These are phyloP conservation scores for Peribatodes rhomboidaria DNA, from an alignment of 2,888 invertebrate species.

Conservation along the genomic window DNA sequence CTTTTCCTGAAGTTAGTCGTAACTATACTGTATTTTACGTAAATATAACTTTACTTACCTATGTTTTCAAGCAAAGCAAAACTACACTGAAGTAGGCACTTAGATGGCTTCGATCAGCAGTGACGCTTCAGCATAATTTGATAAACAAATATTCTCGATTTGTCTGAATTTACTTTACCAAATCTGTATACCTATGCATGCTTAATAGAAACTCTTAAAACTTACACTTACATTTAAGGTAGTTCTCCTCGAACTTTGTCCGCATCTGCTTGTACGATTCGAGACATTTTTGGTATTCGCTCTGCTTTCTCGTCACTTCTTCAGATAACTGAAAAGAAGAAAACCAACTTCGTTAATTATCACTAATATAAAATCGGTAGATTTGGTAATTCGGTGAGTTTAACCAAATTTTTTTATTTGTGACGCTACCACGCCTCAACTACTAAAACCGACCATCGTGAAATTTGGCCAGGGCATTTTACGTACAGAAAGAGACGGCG, in stretches of 20 bases:
- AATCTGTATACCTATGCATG: conserved; percentile 15
- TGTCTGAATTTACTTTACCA: background rate
- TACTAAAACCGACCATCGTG: too few relatives aligned
- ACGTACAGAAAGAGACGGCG: too few relatives aligned
- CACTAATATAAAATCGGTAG: background rate
- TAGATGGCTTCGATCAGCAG: background rate
- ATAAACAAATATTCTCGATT: background rate
- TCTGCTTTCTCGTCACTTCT: conserved; percentile 94
- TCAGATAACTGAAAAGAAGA: conserved; percentile 92
- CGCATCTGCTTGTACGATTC: conserved; percentile 95
- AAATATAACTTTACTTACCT: too few relatives aligned
- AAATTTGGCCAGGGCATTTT: too few relatives aligned
- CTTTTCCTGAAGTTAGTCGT: too few relatives aligned
- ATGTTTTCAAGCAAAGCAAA: too few relatives aligned
- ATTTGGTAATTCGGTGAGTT: background rate
- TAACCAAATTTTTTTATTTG: too few relatives aligned
- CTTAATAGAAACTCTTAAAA: conserved; percentile 35
- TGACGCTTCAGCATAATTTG: background rate
- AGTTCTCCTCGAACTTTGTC: conserved; percentile 97
- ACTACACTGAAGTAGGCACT: too few relatives aligned
- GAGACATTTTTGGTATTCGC: conserved; percentile 96
- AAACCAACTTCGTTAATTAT: conserved; percentile 34
- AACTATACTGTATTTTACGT: too few relatives aligned
- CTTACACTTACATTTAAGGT: conserved; percentile 91
- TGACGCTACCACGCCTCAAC: too few relatives aligned